Evolutionary conservation across 2,888 invertebrate genomes (phyloP), one percentile per base, ranked within the genome.

Genomic region (Melieria crassipennis): DNA sequence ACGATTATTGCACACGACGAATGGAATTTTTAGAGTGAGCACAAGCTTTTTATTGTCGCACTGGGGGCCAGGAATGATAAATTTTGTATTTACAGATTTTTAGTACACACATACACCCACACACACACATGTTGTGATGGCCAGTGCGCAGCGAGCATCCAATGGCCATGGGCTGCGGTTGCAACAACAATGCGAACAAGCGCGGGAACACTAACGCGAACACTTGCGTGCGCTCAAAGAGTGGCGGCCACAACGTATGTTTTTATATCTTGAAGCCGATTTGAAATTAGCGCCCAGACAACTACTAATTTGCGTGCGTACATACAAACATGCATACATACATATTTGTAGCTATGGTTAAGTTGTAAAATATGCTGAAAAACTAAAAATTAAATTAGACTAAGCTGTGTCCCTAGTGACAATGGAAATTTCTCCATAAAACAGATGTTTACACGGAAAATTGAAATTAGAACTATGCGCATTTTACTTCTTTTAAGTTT

Each of bases 1-100:
- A 78, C 75, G 70, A 82, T 80, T 72, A 71, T 79, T 75, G 76
- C 79, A 72, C 75, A 73, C 75, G 79, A 82, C 69, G 79, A 80
- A 74, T 81, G 82, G 82, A 72, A 66, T 72, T 42, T 61, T 58
- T 75, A 60, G 42, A 52, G 58, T 60, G 43, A 50, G 61, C 70
- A 57, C 11, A 42, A 0, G 2, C 47, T 62, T 13, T 4, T 1
- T 42, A 5, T 9, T 11, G 42, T 45, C 42, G 46, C 30, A 16
- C 48, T 55, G 45, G 43, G 43, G 45, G 4, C 7, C 11, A 60
- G 1, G 7, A 13, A 4, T 63, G 11, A 7, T 10, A 43, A 16
- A 13, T 50, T 60, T 60, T 58, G 10, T 43, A 6, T 50, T 71
- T 71, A 4, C 67, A 71, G 71, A 52, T 71, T 67, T 61, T 61